Percentiles rank a stretch among this genome's conserved stretches.
phyloP scores from a whole-genome alignment of 1,140 invertebrate genomes.

The Bombus huntii region DNA sequence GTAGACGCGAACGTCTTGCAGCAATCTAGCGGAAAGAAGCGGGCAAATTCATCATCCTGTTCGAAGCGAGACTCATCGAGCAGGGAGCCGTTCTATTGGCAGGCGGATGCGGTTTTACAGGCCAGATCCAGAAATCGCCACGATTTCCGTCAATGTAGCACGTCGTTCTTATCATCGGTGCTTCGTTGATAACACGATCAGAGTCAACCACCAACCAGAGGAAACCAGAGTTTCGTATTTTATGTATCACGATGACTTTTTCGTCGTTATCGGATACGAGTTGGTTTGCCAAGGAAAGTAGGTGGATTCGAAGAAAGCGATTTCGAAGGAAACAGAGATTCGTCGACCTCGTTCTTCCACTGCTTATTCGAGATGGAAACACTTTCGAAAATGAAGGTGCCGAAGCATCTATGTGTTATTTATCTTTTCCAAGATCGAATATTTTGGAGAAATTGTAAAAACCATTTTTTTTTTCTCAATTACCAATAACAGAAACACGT shows the following conservation, averaged over 20 bases:
- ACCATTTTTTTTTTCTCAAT: too few relatives aligned
- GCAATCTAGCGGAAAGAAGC: conserved; percentile 42
- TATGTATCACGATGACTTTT: background rate
- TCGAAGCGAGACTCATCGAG: conserved; percentile 30
- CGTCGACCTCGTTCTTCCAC: background rate
- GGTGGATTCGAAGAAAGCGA: background rate
- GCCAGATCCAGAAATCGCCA: conserved; percentile 51
- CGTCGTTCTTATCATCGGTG: conserved; percentile 11
- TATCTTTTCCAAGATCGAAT: too few relatives aligned
- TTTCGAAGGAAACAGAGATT: background rate
- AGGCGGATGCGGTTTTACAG: conserved; percentile 58
- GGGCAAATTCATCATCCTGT: conserved; percentile 47
- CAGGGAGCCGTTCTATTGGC: conserved; percentile 6
- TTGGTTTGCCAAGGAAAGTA: background rate
- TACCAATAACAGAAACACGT: too few relatives aligned
- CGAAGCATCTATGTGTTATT: too few relatives aligned
- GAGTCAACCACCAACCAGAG: background rate
- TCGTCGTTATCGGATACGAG: background rate
- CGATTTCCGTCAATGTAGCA: conserved; percentile 30
- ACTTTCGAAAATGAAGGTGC: too few relatives aligned
- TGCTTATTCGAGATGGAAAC: background rate
- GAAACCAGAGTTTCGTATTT: background rate
- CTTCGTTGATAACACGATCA: background rate
- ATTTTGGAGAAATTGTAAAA: too few relatives aligned
- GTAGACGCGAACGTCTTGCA: conserved; percentile 38